phyloP scores from a whole-genome alignment of 2,113 vertebrate genomes.

The Silurus glanis region DNA sequence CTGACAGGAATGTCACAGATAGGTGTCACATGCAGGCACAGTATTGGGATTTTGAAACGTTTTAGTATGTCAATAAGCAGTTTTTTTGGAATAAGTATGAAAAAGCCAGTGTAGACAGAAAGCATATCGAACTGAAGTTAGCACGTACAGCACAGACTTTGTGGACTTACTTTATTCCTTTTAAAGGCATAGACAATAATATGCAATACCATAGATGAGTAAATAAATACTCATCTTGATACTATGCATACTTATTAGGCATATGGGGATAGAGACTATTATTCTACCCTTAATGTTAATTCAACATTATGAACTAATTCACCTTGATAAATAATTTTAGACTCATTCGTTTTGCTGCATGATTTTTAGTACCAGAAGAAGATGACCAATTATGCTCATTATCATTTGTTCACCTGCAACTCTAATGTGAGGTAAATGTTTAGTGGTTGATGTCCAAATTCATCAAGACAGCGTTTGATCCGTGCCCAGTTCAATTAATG shows the following conservation, averaged over 20 bases:
- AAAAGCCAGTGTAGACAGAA: too few relatives aligned
- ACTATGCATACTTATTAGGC: background rate
- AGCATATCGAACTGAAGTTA: too few relatives aligned
- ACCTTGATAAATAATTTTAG: background rate
- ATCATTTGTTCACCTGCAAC: background rate
- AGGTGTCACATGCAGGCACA: too few relatives aligned
- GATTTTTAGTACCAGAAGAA: background rate
- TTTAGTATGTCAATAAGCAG: too few relatives aligned
- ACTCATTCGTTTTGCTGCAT: background rate
- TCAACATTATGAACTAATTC: background rate
- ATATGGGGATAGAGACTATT: background rate
- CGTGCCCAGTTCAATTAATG: background rate
- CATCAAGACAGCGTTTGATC: background rate
- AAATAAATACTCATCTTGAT: background rate
- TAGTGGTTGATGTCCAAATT: background rate
- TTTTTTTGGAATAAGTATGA: too few relatives aligned
- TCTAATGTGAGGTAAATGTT: background rate
- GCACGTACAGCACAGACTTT: too few relatives aligned
- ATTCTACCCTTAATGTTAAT: background rate
- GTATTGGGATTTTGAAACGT: too few relatives aligned
- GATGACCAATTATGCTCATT: background rate
- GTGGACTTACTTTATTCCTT: background rate
- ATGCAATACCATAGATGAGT: background rate
- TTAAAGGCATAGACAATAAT: background rate
- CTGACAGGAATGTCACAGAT: too few relatives aligned